Base-by-base conservation (phyloP, 2,888 invertebrate genomes). In the Homarus gammarus region DNA sequence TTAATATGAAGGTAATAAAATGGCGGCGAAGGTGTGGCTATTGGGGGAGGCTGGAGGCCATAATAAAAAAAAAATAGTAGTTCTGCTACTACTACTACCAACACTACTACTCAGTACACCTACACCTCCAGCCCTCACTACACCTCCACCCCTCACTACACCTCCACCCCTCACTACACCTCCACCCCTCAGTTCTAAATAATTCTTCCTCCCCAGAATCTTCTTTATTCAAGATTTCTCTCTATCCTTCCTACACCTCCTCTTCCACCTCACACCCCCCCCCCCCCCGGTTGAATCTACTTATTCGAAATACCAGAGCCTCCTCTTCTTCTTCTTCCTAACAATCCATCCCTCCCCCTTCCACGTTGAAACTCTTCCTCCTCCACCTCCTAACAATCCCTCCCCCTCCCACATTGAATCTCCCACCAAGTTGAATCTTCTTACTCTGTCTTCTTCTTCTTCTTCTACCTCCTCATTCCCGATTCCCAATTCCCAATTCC, bases 401-500 rank as follows among this genome's bases (percentile, higher is more conserved):
- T 72, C 72, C 72, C 72, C 36, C 36, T 22, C 51, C 72, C 31
- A 31, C 83, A 18, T n/a, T n/a, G n/a, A n/a, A n/a, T n/a, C 49
- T 49, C 36, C 40, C 38, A n/a, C n/a, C n/a, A n/a, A n/a, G n/a
- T n/a, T 51, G 40, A n/a, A 27, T 44, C 31, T 68, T 18, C 38
- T 56, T 79, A 79, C 33, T 56, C 79, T 31, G 56, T 18, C 27
- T 79, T 70, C 84, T 61, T 12, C n/a, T 44, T 36, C 75, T 40
- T 18, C 75, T n/a, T n/a, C n/a, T 36, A 10, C 51, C 64, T 68
- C 44, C 75, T 77, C 77, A 77, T 77, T 85, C 68, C 75, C 40
- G 75, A 85, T 85, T 85, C 85, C 77, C 77, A 77, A 85, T 85
- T 85, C 85, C 85, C 85, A 85, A 85, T 85, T 85, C 85, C 40